Evolutionary conservation across 2,888 invertebrate genomes (phyloP).

Genomic region (Toxonevra muliebris): DNA sequence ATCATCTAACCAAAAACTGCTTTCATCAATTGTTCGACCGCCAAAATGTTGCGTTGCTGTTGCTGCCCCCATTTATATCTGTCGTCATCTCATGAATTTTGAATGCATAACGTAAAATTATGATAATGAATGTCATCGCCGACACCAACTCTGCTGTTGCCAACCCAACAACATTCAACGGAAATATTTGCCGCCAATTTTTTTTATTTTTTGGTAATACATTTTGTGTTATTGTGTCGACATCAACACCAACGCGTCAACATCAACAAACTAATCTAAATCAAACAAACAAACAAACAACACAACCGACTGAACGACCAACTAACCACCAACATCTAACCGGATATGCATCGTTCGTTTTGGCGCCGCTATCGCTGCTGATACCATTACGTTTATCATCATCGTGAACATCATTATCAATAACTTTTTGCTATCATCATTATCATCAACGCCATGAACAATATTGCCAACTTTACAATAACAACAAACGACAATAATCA

Average conservation of each 20-base stretch:
- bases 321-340: not conserved
- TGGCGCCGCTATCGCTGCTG: constrained; percentile 7
- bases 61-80: too few species aligned
- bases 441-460: constrained; percentile 19
- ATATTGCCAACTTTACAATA: constrained; percentile 15
- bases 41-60: too few species aligned
- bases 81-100: too few species aligned
- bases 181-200: not conserved
- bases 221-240: constrained; percentile 29
- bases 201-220: constrained; percentile 6
- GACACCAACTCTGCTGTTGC: too few species aligned
- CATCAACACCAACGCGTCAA: constrained; percentile 34
- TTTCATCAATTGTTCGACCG: too few species aligned
- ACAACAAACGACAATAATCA: constrained; percentile 36
- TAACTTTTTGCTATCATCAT: not conserved
- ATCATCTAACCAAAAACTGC: too few species aligned
- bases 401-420: too few species aligned
- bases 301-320: too few species aligned
- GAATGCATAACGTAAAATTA: too few species aligned
- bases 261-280: constrained; percentile 34
- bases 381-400: too few species aligned
- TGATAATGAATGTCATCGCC: too few species aligned
- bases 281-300: constrained; percentile 37
- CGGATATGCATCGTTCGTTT: constrained; percentile 29
- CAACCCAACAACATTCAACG: too few species aligned